Evolutionary conservation across 1,140 invertebrate genomes (phyloP).

Genomic region (Papilio dardanus): DNA sequence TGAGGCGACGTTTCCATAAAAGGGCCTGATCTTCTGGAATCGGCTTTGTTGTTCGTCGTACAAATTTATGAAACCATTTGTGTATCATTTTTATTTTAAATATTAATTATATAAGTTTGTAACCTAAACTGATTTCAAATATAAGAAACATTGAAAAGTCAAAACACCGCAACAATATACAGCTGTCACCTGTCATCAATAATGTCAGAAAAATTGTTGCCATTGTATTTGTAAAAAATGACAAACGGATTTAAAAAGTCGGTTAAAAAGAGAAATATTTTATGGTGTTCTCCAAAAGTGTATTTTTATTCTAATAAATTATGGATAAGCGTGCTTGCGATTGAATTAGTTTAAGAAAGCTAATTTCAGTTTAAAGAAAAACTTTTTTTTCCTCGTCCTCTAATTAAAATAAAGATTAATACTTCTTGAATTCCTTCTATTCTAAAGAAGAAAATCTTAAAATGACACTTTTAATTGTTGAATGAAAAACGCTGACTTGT

Average conservation of each 20-base stretch:
- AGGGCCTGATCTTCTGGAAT: slow-evolving; percentile 83
- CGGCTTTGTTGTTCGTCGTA: slow-evolving; percentile 84
- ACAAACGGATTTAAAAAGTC: too few relatives aligned
- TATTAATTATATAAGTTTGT: slow-evolving; percentile 23
- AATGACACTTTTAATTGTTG: background rate
- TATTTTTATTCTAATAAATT: background rate
- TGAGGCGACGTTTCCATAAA: slow-evolving; percentile 84
- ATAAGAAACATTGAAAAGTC: background rate
- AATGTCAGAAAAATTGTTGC: background rate
- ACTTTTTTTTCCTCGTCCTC: background rate
- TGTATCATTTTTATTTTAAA: slow-evolving; percentile 58
- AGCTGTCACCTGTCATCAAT: slow-evolving; percentile 1
- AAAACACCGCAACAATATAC: background rate
- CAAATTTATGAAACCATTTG: slow-evolving; percentile 77
- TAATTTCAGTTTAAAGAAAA: background rate
- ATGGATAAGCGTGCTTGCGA: background rate
- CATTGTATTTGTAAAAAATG: background rate
- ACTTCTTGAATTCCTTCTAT: background rate
- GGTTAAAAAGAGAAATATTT: too few relatives aligned
- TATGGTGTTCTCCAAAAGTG: background rate
- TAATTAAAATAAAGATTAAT: background rate
- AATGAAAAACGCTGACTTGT: background rate
- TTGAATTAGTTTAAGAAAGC: background rate
- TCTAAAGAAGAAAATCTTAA: background rate
- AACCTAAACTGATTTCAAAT: background rate